Base-by-base conservation (phyloP, 2,113 vertebrate species). In the Columba janthina region DNA sequence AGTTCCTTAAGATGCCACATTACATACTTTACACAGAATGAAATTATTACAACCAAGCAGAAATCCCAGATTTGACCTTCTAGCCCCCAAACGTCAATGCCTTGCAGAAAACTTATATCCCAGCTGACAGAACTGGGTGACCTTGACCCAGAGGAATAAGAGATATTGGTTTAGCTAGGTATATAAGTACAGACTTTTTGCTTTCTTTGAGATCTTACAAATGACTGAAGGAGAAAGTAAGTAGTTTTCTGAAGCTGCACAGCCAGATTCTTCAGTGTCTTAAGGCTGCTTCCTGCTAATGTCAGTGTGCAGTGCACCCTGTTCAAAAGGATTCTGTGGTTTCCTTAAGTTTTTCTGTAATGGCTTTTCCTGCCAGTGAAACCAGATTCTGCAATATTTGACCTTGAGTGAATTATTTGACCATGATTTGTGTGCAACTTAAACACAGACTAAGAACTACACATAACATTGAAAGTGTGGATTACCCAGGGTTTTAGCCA, bases 321-420 rank as follows among this genome's bases (percentile, higher is more conserved):
- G 29, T 48, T 31, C 64, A 73, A 65, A 88, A 90, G 31, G 64
- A 77, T 94, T 73, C 64, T 53, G 57, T 67, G 51, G 71, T 90
- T 93, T 85, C 64, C 75, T 80, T 44, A 64, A 58, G 67, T 89
- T 93, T 46, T 94, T 81, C 72, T 5, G 3, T 91, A 94, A 94
- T 67, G 32, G 29, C 48, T 96, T 95, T 95, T 93, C 93, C 94
- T 95, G 75, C 24, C 85, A 77, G 61, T 77, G 93, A 91, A 96
- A 97, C 42, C 82, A 90, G 85, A 94, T 77, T 76, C 67, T 83
- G 25, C 57, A 21, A 26, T 84, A 56, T 74, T 90, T 86, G 85
- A 84, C 87, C 88, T 57, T 83, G 64, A 93, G 44, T 77, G 60
- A 88, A 94, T 94, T 93, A 93, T 88, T 91, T 92, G 90, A 90